Evolutionary conservation across 2,888 invertebrate species (phyloP), one percentile per base, ranked within the genome.

Genomic region (Caenorhabditis angaria): DNA sequence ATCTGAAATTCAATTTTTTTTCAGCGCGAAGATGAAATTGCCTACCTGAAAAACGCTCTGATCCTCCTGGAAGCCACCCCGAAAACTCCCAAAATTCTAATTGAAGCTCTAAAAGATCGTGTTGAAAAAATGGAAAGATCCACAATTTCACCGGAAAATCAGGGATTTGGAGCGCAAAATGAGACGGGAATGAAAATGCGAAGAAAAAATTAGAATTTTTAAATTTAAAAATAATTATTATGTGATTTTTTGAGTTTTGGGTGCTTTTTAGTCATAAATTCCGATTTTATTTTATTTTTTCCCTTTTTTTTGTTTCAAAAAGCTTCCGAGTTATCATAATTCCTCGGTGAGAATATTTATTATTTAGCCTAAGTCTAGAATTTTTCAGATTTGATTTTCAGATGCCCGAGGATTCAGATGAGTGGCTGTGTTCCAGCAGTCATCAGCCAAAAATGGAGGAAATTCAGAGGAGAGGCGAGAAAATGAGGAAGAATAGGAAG

Each of bases 21-120:
- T 62, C 67, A 80, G 80, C 51, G 78, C 47, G 70, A 74, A 10
- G 78, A 80, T 2, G 80, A 80, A 29, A 75, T 80, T 14, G 64
- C 54, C 0, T 80, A 74, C 41, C 55, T 80, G 53, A 62, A 79
- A 57, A 29, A 47, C 3, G 60, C 71, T 1, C 22, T 53, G 1
- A 22, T 72, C 8, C 47, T 75, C 2, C 62, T 77, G 14, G 70
- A 69, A 63, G 67, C 69, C 28, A 70, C 61, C n/a, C 69, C 68
- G 47, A 74, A 65, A 22, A 65, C 61, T 1, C 70, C 77, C 0
- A 58, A 27, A 1, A 18, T n/a, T 2, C 63, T 79, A 18, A 53
- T 29, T 29, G 64, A 64, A 20, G 64, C 61, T 1, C 58, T 75
- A 8, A 25, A 51, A 58, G n/a, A 29, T 4, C 51, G 68, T 41